Evolutionary conservation across 1,140 invertebrate species (phyloP), one percentile per base, ranked within the genome.

Genomic region (Ips typographus): DNA sequence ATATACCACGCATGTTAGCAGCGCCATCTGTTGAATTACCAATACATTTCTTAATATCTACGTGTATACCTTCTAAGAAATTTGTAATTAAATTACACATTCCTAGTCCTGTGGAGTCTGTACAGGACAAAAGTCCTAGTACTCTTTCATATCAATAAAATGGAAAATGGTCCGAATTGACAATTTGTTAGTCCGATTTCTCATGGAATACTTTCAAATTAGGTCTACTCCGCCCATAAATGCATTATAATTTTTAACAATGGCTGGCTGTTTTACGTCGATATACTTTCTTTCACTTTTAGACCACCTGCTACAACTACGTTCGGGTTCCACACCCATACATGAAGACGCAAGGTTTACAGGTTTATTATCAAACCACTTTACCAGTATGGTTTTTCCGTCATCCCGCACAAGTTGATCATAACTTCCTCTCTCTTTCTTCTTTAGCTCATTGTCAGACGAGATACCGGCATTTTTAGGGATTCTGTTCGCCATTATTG

Each of bases 401-500:
- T 68, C 56, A 51, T 64, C 53, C 59, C 60, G 63, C 52, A 63
- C 57, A 40, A 61, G 40, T 57, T n/a, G n/a, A n/a, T 73, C 65
- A 64, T 57, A 61, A 8, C 41, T 36, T 43, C 67, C 66, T 38
- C 62, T n/a, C 7, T 67, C 71, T 40, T 47, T 39, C 60, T 51
- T 69, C 60, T 65, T 68, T 38, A 68, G 6, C 37, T 68, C 2
- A 57, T 63, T 68, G 44, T 71, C 70, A 44, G 52, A 55, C 56
- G 41, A 49, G 40, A 55, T 60, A 63, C 36, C 22, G 57, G 43
- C 38, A 4, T 62, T 43, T 36, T 61, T 68, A 7, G 59, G 69
- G 52, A 69, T 68, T 42, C 70, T 41, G 57, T 41, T 43, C 42
- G 43, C 43, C 61, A 65, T 68, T 41, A 72, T 51, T 4, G 72